Conservation (phyloP, 2,797 vertebrate species). For the Bryconaethiops microstoma region DNA sequence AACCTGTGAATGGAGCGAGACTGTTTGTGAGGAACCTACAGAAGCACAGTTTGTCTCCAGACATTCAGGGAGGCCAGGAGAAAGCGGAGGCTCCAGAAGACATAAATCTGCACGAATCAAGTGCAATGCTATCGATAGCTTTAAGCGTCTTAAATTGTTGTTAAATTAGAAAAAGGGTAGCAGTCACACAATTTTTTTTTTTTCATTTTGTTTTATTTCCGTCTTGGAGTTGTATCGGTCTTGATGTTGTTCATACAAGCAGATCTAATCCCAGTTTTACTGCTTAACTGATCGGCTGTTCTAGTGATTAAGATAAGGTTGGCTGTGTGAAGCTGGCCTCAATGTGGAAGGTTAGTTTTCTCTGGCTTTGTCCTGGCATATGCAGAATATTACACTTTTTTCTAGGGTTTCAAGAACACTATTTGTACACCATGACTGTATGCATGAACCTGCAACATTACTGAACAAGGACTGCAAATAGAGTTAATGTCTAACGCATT, state of each 20-base stretch:
- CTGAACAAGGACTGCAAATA: neutral
- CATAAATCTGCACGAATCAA: conserved; percentile 10
- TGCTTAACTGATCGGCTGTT: neutral
- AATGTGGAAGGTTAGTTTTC: neutral
- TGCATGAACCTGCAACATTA: neutral
- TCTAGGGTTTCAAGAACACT: neutral
- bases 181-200: neutral
- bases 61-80: neutral
- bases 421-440: neutral
- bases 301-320: neutral
- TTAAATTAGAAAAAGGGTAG: neutral
- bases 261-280: neutral
- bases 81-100: neutral
- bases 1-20: neutral
- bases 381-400: neutral
- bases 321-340: neutral
- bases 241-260: neutral
- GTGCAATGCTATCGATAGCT: neutral
- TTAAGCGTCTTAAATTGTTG: neutral
- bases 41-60: neutral
- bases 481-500: neutral
- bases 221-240: neutral
- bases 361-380: neutral
- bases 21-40: neutral
- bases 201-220: neutral